Evolutionary conservation across 37 sponge, comb jelly and placozoan genomes (phyloP).

Genomic region (Spongilla lacustris): DNA sequence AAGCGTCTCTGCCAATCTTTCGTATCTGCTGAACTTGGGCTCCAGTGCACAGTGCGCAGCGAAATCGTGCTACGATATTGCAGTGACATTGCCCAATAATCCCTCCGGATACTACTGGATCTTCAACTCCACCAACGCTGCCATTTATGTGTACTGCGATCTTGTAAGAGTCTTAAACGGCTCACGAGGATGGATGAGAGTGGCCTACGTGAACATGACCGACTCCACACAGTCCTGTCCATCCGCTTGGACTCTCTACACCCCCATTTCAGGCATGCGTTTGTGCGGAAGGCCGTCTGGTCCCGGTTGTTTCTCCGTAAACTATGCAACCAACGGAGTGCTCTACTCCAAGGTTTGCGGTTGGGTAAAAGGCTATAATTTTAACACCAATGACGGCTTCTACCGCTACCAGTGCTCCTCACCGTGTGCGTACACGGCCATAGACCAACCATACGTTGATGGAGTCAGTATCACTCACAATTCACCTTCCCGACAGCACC

Average conservation of each 20-base stretch:
- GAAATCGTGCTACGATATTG: not conserved
- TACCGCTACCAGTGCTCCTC: not conserved
- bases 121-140: not conserved
- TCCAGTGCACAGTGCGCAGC: not conserved
- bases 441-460: slow-evolving; percentile 28
- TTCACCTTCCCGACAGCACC: slow-evolving; percentile 12
- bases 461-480: slow-evolving; percentile 44
- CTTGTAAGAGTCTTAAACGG: not conserved
- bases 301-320: slow-evolving; percentile 28
- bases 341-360: slow-evolving; percentile 61
- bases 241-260: slow-evolving; percentile 13
- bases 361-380: slow-evolving; percentile 49
- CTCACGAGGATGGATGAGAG: slow-evolving; percentile 33
- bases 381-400: slow-evolving; percentile 24
- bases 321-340: not conserved
- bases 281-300: slow-evolving; percentile 25
- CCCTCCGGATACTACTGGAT: slow-evolving; percentile 1
- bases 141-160: slow-evolving; percentile 1
- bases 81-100: not conserved
- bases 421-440: not conserved
- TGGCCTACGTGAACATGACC: slow-evolving; percentile 36
- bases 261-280: not conserved
- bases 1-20: not conserved
- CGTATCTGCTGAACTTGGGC: not conserved
- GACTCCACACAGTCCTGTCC: slow-evolving; percentile 24